These are phyloP conservation scores for Lutraria rhynchaena DNA, from an alignment of 1,140 invertebrate species.

Conservation along the genomic window DNA sequence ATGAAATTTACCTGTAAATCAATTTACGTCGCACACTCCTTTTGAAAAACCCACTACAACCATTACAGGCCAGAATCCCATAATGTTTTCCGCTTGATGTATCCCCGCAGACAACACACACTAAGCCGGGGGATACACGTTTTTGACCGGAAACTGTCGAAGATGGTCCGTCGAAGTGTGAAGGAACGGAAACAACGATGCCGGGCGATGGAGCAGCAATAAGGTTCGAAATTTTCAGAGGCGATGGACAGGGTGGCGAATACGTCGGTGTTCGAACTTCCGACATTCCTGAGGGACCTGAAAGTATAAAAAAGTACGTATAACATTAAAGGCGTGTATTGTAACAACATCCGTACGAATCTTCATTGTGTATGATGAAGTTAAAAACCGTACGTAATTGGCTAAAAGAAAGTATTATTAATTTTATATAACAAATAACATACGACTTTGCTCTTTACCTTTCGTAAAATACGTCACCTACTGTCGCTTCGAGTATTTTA, in stretches of 20 bases:
- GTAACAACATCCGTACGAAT: too few species aligned
- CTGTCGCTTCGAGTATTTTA: too few species aligned
- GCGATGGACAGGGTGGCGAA: constrained; percentile 52
- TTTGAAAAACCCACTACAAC: constrained; percentile 99
- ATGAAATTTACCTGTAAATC: constrained; percentile 94
- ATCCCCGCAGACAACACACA: constrained; percentile 97
- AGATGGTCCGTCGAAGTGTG: neutral
- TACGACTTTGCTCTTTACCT: too few species aligned
- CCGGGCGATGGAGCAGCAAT: constrained; percentile 36
- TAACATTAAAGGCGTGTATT: too few species aligned
- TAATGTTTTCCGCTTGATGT: constrained; percentile 99
- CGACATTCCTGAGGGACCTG: neutral
- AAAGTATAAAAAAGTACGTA: neutral
- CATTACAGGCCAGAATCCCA: constrained; percentile 99
- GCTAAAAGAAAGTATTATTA: too few species aligned
- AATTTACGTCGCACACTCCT: constrained; percentile 97
- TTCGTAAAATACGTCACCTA: too few species aligned
- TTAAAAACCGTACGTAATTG: too few species aligned
- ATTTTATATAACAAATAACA: too few species aligned
- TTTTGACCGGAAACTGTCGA: constrained; percentile 59
- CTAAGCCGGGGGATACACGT: constrained; percentile 78
- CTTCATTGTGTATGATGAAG: too few species aligned
- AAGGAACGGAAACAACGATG: constrained; percentile 49
- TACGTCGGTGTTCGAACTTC: neutral
- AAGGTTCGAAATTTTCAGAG: constrained; percentile 53